phyloP scores from a whole-genome alignment of 2,113 vertebrate genomes.

The Callaeas wilsoni region DNA sequence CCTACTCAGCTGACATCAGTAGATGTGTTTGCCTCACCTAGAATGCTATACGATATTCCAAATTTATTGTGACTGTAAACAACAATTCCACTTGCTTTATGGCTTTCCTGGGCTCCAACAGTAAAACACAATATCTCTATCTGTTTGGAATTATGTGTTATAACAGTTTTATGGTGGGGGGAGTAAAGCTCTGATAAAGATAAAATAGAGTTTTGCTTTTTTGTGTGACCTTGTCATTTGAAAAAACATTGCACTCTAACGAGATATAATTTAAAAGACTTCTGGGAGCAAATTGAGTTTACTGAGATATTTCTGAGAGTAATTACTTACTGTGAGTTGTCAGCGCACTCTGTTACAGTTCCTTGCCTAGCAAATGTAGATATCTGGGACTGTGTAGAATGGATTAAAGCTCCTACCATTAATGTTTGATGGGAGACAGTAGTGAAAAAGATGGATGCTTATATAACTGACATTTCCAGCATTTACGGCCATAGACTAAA shows the following conservation, averaged over 20 bases:
- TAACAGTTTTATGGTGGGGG: conserved; percentile 56
- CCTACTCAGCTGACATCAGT: background rate
- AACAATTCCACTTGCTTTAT: conserved; percentile 60
- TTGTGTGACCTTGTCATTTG: conserved; percentile 69
- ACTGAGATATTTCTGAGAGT: conserved; percentile 71
- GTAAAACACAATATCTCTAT: conserved; percentile 43
- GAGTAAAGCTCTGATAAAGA: conserved; percentile 62
- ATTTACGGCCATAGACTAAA: conserved; percentile 71
- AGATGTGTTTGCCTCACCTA: background rate
- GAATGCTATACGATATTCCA: background rate
- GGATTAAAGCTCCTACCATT: conserved; percentile 67
- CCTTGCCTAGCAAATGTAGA: conserved; percentile 54
- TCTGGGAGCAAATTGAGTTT: conserved; percentile 70
- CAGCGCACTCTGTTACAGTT: conserved; percentile 46
- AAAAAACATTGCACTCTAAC: conserved; percentile 69
- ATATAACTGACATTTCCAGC: conserved; percentile 74
- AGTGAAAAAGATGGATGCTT: conserved; percentile 74
- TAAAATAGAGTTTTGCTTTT: conserved; percentile 64
- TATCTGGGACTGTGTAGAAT: conserved; percentile 58
- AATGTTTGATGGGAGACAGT: conserved; percentile 70
- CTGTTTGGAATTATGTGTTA: conserved; percentile 31
- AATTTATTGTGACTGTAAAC: conserved; percentile 61
- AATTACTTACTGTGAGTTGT: conserved; percentile 72
- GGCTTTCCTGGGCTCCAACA: background rate
- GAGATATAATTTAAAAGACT: conserved; percentile 70